These are phyloP conservation scores for Cinclus cinclus DNA, from an alignment of 2,113 vertebrate species.

Conservation along the genomic window DNA sequence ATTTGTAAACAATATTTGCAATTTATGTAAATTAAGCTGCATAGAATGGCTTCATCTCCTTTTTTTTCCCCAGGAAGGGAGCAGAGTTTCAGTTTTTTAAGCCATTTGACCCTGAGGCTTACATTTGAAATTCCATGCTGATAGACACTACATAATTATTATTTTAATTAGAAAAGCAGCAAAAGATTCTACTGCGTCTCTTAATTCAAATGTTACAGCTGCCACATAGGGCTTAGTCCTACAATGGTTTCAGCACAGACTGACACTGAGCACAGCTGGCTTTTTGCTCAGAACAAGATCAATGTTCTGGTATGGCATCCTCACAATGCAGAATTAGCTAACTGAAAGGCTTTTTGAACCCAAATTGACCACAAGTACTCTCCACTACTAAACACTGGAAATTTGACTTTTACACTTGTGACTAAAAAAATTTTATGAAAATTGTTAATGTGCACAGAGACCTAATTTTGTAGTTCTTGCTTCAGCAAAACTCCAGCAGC, in stretches of 20 bases:
- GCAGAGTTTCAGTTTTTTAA: conserved; percentile 11
- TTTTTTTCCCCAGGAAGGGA: neutral
- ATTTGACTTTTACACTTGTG: neutral
- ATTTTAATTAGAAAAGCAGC: conserved; percentile 51
- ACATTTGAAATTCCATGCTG: conserved; percentile 45
- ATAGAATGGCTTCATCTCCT: neutral
- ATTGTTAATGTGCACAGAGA: neutral
- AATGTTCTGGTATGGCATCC: neutral
- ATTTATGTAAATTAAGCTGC: conserved; percentile 26
- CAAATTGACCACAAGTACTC: neutral
- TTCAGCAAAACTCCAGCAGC: neutral
- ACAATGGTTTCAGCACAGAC: neutral
- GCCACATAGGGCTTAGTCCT: neutral
- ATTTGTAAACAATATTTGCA: conserved; percentile 6
- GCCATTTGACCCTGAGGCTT: conserved; percentile 29
- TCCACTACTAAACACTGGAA: neutral
- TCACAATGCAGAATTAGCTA: neutral
- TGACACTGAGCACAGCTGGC: neutral
- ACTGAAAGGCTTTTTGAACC: neutral
- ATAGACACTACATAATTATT: conserved; percentile 37
- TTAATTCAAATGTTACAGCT: neutral
- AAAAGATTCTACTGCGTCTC: conserved; percentile 25
- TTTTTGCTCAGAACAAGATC: neutral
- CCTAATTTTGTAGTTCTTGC: neutral
- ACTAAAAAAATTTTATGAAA: neutral